Base-by-base conservation (phyloP, 2,113 vertebrate genomes). In the Fukomys damarensis region DNA sequence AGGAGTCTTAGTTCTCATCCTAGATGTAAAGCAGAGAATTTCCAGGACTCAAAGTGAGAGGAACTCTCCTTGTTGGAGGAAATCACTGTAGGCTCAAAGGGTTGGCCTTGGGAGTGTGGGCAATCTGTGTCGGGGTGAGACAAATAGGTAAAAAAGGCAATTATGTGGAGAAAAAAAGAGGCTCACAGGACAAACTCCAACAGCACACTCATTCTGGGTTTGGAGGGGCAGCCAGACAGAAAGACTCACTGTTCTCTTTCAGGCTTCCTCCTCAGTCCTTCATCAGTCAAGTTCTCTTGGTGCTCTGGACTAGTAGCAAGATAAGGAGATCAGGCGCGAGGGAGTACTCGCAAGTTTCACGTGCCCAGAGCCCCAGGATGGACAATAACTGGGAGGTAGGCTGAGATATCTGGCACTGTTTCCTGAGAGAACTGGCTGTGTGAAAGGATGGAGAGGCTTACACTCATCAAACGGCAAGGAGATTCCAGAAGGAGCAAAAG, bases 1-100 rank as follows among this genome's bases (percentile, higher is more conserved):
- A 22, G 38, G 58, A 95, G 41, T 86, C 68, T 93, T 88, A 72
- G 70, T 79, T 96, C 91, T 83, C 90, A 92, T 85, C 74, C 91
- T 80, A 82, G 86, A 95, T 59, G 81, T 46, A 96, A 97, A 96
- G 52, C 96, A 96, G 90, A 97, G 87, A 93, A 85, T 46, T 90
- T 89, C 46, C 56, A 87, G 80, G 74, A 46, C 96, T 93, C 59
- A 20, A n/a, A 58, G 79, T 77, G 49, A 20, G 66, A 93, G 74
- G 86, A 82, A 54, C 59, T 96, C 87, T 61, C 43, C 41, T 61
- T 94, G 72, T 52, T n/a, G 68, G 63, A 63, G 65, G 17, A 87
- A 92, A 93, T 76, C 3, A 0, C 38, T 35, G 19, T 35, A 77
- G 70, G 56, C 35, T 76, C 89, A 76, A 56, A 79, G 28, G 8